Evolutionary conservation across 1,140 invertebrate genomes (phyloP).

Genomic region (Brachionus rotundiformis): DNA sequence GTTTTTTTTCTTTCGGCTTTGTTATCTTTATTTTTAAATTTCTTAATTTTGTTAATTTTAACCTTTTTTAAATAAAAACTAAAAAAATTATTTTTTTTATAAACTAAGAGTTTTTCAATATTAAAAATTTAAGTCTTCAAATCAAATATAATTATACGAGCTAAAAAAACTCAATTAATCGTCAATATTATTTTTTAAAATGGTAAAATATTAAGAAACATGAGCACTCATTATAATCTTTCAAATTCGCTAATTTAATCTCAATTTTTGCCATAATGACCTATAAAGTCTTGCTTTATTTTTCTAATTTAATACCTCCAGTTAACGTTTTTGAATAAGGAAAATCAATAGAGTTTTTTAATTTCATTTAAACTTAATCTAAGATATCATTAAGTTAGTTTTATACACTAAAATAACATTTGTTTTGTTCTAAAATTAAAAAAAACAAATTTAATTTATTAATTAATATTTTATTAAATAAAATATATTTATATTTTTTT

Average conservation of each 20-base stretch:
- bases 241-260: neutral
- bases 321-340: neutral
- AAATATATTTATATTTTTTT: too few species aligned
- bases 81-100: neutral
- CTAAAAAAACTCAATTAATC: neutral
- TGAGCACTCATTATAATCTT: neutral
- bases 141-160: neutral
- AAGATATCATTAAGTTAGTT: too few species aligned
- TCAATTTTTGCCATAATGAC: neutral
- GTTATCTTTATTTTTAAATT: too few species aligned
- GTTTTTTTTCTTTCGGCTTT: too few species aligned
- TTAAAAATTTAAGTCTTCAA: neutral
- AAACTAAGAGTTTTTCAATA: neutral
- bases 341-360: neutral
- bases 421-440: too few species aligned
- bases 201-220: neutral
- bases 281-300: neutral
- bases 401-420: too few species aligned
- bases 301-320: neutral
- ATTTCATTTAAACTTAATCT: too few species aligned
- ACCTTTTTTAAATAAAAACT: neutral
- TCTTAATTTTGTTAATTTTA: too few species aligned
- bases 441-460: too few species aligned
- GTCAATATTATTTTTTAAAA: neutral
- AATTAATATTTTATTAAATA: too few species aligned